Percentiles rank a stretch among this genome's conserved stretches.
Conservation (phyloP, 2,113 vertebrate genomes). For the Ptyas mucosa region DNA sequence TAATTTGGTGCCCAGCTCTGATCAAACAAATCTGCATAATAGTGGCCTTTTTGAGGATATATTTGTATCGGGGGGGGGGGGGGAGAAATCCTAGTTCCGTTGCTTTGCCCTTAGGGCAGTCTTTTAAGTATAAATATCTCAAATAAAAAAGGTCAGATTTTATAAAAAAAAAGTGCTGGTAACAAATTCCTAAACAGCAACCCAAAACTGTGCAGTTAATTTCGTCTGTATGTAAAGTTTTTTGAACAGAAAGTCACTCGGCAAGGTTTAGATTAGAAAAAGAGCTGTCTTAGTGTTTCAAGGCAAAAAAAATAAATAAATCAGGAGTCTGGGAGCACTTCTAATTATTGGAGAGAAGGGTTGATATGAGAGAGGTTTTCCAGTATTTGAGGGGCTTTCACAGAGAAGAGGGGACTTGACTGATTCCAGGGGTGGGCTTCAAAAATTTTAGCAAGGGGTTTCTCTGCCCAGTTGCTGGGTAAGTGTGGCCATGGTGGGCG, state of each 20-base stretch:
- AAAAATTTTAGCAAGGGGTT: no score
- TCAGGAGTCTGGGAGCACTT: neutral
- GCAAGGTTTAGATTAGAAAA: neutral
- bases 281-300: neutral
- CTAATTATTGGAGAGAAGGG: neutral
- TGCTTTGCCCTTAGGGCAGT: conserved; percentile 11
- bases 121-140: neutral
- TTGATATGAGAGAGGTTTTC: neutral
- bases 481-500: no score
- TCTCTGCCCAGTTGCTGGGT: no score
- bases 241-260: neutral
- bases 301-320: neutral
- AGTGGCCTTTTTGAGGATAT: conserved; percentile 47
- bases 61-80: conserved; percentile 24
- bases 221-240: neutral
- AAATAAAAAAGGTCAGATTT: neutral
- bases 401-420: neutral
- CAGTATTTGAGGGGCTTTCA: neutral
- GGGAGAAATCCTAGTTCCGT: conserved; percentile 27
- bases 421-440: no score
- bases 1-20: neutral
- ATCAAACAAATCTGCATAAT: conserved; percentile 43
- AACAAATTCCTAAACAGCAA: neutral
- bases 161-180: neutral
- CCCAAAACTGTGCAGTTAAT: neutral